Evolutionary conservation across 2,888 invertebrate species (phyloP).

Genomic region (Harpalus rubripes): DNA sequence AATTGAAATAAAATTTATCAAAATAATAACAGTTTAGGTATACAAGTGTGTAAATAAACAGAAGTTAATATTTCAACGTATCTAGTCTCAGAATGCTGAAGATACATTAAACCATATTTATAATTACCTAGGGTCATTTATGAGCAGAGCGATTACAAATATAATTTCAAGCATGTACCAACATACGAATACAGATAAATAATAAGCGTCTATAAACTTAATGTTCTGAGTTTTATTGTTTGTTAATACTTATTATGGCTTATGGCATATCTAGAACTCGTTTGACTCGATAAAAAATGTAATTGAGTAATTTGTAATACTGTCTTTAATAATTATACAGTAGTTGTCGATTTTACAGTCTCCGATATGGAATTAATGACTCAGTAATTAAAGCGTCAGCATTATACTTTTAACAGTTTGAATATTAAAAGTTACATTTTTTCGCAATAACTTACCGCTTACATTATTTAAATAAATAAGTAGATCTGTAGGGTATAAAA

Average conservation of each 20-base stretch:
- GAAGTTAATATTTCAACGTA: too few species aligned
- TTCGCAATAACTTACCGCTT: too few species aligned
- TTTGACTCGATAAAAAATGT: conserved; percentile 28
- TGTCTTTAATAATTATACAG: conserved; percentile 49
- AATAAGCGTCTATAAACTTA: conserved; percentile 38
- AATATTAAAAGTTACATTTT: neutral
- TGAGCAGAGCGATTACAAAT: neutral
- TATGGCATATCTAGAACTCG: conserved; percentile 23
- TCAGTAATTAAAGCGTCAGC: conserved; percentile 10
- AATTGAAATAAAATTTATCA: too few species aligned
- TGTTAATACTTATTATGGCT: conserved; percentile 44
- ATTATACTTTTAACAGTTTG: conserved; percentile 20
- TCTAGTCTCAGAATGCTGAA: too few species aligned
- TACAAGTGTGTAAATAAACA: too few species aligned
- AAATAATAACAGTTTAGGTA: too few species aligned
- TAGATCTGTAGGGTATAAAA: too few species aligned
- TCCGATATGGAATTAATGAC: conserved; percentile 39
- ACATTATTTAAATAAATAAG: too few species aligned
- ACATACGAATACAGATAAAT: conserved; percentile 23
- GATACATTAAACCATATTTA: too few species aligned
- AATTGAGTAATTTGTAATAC: conserved; percentile 48
- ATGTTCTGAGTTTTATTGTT: conserved; percentile 45
- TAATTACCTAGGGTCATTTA: too few species aligned
- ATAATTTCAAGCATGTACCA: conserved; percentile 27
- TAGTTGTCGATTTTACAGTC: conserved; percentile 37